Evolutionary conservation across 2,797 vertebrate genomes (phyloP), one percentile per base, ranked within the genome.

Genomic region (Triplophysa bombifrons): DNA sequence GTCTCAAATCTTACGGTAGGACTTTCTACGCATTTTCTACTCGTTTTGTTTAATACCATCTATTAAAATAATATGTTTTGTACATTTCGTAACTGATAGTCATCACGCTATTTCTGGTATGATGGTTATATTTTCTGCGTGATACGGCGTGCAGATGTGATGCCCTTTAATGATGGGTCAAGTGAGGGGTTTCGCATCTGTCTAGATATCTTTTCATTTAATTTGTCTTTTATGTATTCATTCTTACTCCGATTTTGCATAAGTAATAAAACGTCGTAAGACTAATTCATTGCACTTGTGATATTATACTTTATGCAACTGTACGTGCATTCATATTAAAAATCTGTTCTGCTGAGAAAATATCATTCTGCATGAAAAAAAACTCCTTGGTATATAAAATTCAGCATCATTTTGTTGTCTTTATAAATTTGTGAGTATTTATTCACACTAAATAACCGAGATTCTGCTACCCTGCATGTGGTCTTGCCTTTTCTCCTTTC

Each of bases 1-100:
- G 34, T 61, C 67, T 78, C 41, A 51, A 14, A 60, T 69, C 44
- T 63, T 51, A 83, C 72, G 86, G 86, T 87, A 85, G 82, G 82
- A 65, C 38, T 46, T 72, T 76, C 46, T 55, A n/a, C 19, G 56
- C 64, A 58, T 78, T 58, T 58, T 48, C 10, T 38, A 20, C 16
- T 38, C 20, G 4, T 22, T 6, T 41, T 22, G 41, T 50, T 12
- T 19, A 3, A 9, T 34, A 2, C 16, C 17, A 38, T 27, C 14
- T 16, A n/a, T 58, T 12, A 22, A 2, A n/a, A 22, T 46, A 67
- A 63, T 60, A 17, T 10, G 3, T 71, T 41, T 4, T 51, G 46
- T 1, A 41, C 51, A n/a, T 16, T 50, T 19, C 20, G 30, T 30
- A 2, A 48, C n/a, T 48, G 51, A 72, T 6, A 20, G 12, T 4